A percentile compares a stretch with the other conserved stretches of the same genome.
These are phyloP conservation scores for Fregetta grallaria DNA, from an alignment of 2,113 vertebrate species.

Conservation along the genomic window DNA sequence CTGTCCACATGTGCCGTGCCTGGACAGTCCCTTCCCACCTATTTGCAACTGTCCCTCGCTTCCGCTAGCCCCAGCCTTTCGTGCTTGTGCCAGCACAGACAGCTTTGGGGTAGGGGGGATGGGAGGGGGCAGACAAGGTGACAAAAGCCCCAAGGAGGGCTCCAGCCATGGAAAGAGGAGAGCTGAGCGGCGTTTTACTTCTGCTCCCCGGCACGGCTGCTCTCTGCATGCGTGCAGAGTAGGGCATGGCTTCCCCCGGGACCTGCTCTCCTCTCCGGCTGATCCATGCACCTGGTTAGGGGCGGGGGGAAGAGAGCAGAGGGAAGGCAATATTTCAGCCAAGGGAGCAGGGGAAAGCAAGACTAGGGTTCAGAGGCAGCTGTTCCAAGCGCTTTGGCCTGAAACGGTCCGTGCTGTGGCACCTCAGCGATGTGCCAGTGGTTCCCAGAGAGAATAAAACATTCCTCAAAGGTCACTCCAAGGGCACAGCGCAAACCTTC, in stretches of 20 bases:
- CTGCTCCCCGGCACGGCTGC: neutral
- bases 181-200: neutral
- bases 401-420: neutral
- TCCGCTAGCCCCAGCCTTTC: neutral
- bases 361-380: neutral
- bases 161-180: neutral
- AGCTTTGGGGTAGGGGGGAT: neutral
- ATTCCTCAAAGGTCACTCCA: conserved; percentile 63
- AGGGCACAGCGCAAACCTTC: conserved; percentile 49
- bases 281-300: neutral
- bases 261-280: neutral
- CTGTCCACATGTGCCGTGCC: neutral
- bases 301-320: neutral
- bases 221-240: neutral
- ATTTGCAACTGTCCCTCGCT: neutral
- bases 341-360: neutral
- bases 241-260: neutral
- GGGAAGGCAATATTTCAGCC: neutral
- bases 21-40: rapidly evolving
- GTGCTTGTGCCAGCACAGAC: neutral
- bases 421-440: neutral
- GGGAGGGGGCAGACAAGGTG: neutral
- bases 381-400: neutral
- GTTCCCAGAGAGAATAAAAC: conserved; percentile 37
- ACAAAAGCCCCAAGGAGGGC: neutral